Evolutionary conservation across 2,888 invertebrate species (phyloP).

Genomic region (Heterodera filipjevi): DNA sequence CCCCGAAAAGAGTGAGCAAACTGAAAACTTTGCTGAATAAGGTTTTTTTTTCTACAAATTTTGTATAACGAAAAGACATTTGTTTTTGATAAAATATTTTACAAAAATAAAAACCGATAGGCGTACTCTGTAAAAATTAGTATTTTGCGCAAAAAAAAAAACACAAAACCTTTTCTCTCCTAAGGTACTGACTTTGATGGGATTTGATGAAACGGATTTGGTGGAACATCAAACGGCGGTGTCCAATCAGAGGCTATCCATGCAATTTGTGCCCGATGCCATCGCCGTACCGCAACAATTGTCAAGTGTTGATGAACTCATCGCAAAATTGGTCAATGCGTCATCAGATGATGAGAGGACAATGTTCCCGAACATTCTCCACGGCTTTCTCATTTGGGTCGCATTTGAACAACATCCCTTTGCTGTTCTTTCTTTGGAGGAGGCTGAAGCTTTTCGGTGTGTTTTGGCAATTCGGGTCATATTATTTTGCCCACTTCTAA

Average conservation of each 20-base stretch:
- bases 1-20: too few species aligned
- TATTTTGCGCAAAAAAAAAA: too few species aligned
- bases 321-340: neutral
- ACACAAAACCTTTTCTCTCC: neutral
- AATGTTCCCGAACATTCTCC: neutral
- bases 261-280: neutral
- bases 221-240: neutral
- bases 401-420: constrained; percentile 11
- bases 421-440: constrained; percentile 13
- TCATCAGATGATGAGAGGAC: neutral
- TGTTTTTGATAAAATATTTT: too few species aligned
- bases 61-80: too few species aligned
- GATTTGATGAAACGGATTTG: neutral
- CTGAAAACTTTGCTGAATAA: too few species aligned
- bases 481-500: too few species aligned
- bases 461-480: too few species aligned
- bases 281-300: neutral
- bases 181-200: neutral
- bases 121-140: too few species aligned
- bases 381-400: constrained; percentile 16
- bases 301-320: neutral
- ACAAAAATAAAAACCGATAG: too few species aligned
- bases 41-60: too few species aligned
- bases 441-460: constrained; percentile 27
- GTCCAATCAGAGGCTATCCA: neutral